Base-by-base conservation (phyloP, 1,140 invertebrate genomes). In the Lucilia cuprina region DNA sequence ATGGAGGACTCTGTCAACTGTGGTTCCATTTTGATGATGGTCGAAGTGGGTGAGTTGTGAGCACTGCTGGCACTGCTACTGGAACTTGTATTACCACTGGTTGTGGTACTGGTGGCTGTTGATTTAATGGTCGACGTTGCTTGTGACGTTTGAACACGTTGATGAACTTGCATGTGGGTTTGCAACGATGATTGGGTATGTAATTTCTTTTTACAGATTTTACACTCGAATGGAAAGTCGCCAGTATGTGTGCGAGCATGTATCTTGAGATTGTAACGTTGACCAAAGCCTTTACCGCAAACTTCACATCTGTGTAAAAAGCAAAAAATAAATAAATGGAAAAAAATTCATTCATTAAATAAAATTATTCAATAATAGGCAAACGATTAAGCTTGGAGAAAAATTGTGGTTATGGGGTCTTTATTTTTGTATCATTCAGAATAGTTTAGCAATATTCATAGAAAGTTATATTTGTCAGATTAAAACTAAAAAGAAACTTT, bases 151-250 rank as follows among this genome's bases (percentile, higher is more conserved):
- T 90, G 89, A 85, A 91, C 88, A 47, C 88, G 84, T 83, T 91
- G 85, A 90, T 91, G 89, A 82, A 89, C 89, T 86, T 91, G 90
- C 89, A 91, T 89, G 83, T 91, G 91, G 34, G 89, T 89, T 83
- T 91, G 89, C 77, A 89, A 86, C 74, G 89, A 90, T 17, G 90
- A 90, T 30, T 90, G 89, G 12, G 90, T 91, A 49, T 91, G 90
- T 82, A 91, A 83, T 83, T 90, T 90, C 85, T 89, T 91, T 77
- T 91, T 90, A 87, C 93, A 94, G n/a, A 93, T 92, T 86, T 94
- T 94, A 88, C 95, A 96, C 41, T 93, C 93, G 80, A 93, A 95
- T 0, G 94, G 94, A 85, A 94, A 94, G 84, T 94, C 93, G 1
- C 94, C 95, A 1, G 95, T 96, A 87, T 96, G 93, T 0, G 91